Conservation (phyloP, 2,113 vertebrate genomes). For the Theropithecus gelada region DNA sequence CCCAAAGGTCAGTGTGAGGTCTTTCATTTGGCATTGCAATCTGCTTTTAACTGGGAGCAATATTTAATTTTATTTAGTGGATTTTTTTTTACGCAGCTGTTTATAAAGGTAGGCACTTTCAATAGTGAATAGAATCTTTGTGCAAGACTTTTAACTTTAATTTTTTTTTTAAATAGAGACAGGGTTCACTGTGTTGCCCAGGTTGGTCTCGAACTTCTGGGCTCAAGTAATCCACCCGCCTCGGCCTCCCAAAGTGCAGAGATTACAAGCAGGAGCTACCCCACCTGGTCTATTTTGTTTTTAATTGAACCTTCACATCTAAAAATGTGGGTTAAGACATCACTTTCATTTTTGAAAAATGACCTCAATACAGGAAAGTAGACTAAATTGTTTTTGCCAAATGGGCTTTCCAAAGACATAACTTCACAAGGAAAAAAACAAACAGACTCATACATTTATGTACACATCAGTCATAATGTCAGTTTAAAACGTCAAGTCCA, state of each 20-base stretch:
- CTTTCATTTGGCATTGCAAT: background rate
- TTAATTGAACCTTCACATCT: background rate
- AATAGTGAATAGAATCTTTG: background rate
- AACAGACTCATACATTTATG: background rate
- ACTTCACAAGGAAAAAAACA: constrained; percentile 24
- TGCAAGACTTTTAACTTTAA: background rate
- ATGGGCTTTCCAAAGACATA: background rate
- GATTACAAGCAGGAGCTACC: background rate
- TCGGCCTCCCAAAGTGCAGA: background rate
- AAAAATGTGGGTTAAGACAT: background rate
- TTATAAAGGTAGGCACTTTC: background rate
- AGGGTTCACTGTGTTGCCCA: background rate
- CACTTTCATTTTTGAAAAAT: background rate
- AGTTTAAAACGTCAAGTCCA: background rate
- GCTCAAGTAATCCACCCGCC: background rate
- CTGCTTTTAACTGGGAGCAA: background rate
- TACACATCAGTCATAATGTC: background rate
- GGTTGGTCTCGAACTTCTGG: background rate
- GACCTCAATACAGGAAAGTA: background rate
- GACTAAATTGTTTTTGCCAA: background rate
- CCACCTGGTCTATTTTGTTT: background rate
- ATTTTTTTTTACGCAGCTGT: background rate
- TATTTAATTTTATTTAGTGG: background rate
- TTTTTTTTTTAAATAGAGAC: background rate
- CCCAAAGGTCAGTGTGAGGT: background rate